Conservation (phyloP, 2,797 vertebrate genomes). For the Peromyscus nudipes region DNA sequence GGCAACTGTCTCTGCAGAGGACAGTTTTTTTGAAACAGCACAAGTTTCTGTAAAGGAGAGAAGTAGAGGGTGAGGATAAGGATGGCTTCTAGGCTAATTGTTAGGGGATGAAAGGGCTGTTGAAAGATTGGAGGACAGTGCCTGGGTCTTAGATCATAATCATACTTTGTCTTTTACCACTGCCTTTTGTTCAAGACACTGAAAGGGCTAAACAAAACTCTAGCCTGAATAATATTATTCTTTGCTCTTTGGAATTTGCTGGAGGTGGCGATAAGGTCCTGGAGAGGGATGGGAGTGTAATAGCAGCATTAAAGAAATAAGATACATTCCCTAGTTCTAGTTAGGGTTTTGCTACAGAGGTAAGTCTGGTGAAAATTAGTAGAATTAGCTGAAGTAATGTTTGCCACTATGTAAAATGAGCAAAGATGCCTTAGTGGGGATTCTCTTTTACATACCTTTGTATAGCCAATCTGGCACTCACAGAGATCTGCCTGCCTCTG, state of each 20-base stretch:
- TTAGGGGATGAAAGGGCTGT: conserved; percentile 79
- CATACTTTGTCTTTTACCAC: conserved; percentile 81
- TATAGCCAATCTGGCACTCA: too few relatives aligned
- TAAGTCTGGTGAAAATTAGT: conserved; percentile 26
- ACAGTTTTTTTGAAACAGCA: conserved; percentile 28
- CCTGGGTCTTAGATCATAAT: conserved; percentile 77
- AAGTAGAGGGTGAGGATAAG: conserved; percentile 27
- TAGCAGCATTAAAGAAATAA: conserved; percentile 27
- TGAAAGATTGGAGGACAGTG: conserved; percentile 77
- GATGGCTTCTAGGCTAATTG: conserved; percentile 70
- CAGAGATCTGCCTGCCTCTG: neutral
- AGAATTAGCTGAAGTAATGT: conserved; percentile 36
- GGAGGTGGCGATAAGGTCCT: conserved; percentile 56
- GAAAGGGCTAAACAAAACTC: conserved; percentile 81
- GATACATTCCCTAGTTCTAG: conserved; percentile 2
- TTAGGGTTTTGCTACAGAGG: conserved; percentile 16
- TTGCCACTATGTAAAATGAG: conserved; percentile 29
- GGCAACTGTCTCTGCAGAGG: conserved; percentile 54
- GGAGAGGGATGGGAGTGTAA: neutral
- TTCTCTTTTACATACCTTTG: too few relatives aligned
- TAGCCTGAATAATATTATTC: conserved; percentile 79
- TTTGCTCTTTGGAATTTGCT: conserved; percentile 78
- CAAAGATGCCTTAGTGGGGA: conserved; percentile 20
- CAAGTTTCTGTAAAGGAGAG: conserved; percentile 67
- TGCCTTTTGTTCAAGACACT: conserved; percentile 81